Percentiles rank a stretch among this genome's conserved stretches.
phyloP scores from a whole-genome alignment of 2,113 vertebrate genomes.

The Charina bottae region DNA sequence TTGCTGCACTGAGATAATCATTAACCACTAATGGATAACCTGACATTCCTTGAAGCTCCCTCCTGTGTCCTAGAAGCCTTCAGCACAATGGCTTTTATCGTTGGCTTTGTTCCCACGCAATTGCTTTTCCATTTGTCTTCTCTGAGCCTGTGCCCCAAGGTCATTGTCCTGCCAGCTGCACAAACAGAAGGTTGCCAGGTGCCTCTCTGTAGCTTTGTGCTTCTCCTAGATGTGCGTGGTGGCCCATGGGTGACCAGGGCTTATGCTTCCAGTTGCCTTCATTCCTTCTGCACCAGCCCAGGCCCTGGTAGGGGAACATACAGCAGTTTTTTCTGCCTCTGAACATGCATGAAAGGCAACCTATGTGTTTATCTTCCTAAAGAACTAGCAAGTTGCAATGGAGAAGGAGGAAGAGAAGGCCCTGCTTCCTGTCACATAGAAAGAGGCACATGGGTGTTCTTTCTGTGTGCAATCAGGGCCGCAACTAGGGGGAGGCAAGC shows the following conservation, averaged over 20 bases:
- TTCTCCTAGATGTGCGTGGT: no score
- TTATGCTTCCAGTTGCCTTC: not conserved
- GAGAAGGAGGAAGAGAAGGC: no score
- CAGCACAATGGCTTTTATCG: slow-evolving; percentile 43
- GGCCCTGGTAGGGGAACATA: not conserved
- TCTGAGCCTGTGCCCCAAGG: slow-evolving; percentile 16
- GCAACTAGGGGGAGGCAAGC: no score
- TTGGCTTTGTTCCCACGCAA: slow-evolving; percentile 46
- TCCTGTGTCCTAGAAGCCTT: slow-evolving; percentile 30
- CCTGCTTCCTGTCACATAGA: not conserved
- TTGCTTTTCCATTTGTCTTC: slow-evolving; percentile 45
- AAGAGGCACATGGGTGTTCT: not conserved
- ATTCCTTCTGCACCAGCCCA: not conserved
- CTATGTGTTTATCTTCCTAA: not conserved
- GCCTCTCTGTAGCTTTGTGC: slow-evolving; percentile 10
- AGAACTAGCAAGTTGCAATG: not conserved
- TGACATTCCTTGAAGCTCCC: slow-evolving; percentile 33
- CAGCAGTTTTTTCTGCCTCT: not conserved
- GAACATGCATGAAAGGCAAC: not conserved
- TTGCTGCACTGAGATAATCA: not conserved
- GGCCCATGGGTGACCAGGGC: not conserved
- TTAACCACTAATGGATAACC: slow-evolving; percentile 11
- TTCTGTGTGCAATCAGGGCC: not conserved
- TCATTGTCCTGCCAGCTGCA: slow-evolving; percentile 36
- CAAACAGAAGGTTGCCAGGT: slow-evolving; percentile 55